Evolutionary conservation across 2,113 vertebrate species (phyloP), one percentile per base, ranked within the genome.

Genomic region (Procavia capensis): DNA sequence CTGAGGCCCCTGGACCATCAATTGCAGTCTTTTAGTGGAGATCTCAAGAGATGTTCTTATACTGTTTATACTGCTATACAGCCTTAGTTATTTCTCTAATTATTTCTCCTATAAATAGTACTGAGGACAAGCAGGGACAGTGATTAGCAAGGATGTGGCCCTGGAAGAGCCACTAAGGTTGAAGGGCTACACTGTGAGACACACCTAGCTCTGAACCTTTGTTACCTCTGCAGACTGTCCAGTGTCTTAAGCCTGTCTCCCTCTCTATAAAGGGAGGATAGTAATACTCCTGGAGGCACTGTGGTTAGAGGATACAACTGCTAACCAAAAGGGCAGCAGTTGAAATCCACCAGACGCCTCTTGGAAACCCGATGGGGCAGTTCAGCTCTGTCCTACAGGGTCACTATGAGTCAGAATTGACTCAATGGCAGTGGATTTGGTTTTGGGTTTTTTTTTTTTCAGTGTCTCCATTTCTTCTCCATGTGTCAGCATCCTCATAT

Each of bases 251-350:
- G 29, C 17, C 25, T 84, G 9, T 54, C 43, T 86, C 79, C 34
- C 59, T 75, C 61, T 54, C 68, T 81, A 16, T 83, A 78, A 90
- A 92, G 82, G 10, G 39, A 92, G 45, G 43, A 74, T 31, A 82
- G 47, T 29, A 61, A 47, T 36, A 66, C n/a, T n/a, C n/a, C n/a
- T n/a, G n/a, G n/a, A n/a, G n/a, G n/a, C n/a, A n/a, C n/a, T n/a
- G n/a, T n/a, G n/a, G n/a, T n/a, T n/a, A n/a, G n/a, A n/a, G n/a
- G n/a, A n/a, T n/a, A n/a, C n/a, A n/a, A n/a, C n/a, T n/a, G n/a
- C n/a, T n/a, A n/a, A n/a, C n/a, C n/a, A n/a, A n/a, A n/a, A n/a
- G n/a, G n/a, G n/a, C n/a, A n/a, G n/a, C n/a, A n/a, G n/a, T n/a
- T n/a, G n/a, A n/a, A n/a, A n/a, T n/a, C n/a, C n/a, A n/a, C n/a